phyloP scores from a whole-genome alignment of 2,113 vertebrate genomes.

The Aphyosemion australe region DNA sequence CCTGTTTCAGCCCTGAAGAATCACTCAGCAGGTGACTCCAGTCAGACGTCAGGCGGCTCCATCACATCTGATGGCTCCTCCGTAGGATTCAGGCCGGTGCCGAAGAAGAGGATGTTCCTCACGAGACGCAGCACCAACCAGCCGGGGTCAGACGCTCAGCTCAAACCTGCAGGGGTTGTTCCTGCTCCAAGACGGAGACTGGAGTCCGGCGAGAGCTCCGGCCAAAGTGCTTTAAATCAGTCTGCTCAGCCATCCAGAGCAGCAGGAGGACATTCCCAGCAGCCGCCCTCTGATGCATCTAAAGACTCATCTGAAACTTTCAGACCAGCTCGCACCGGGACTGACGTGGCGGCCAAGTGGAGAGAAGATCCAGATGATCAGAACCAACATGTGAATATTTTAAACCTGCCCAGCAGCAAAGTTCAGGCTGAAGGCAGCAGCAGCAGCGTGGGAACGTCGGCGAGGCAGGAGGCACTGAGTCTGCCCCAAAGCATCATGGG shows the following conservation, averaged over 20 bases:
- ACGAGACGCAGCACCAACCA: constrained; percentile 61
- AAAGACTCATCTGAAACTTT: constrained; percentile 48
- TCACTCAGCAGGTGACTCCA: constrained; percentile 45
- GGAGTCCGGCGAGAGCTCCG: constrained; percentile 83
- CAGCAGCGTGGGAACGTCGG: constrained; percentile 25
- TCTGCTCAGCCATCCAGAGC: constrained; percentile 12
- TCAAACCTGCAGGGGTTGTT: constrained; percentile 35
- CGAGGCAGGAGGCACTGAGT: constrained; percentile 41
- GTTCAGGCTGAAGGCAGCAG: constrained; percentile 26
- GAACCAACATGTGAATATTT: not conserved
- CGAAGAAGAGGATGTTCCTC: constrained; percentile 87
- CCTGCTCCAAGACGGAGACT: constrained; percentile 77
- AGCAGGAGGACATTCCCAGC: constrained; percentile 23
- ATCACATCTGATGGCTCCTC: constrained; percentile 58
- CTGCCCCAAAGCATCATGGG: constrained; percentile 50
- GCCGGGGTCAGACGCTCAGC: constrained; percentile 41
- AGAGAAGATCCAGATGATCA: constrained; percentile 14
- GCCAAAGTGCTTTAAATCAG: constrained; percentile 55
- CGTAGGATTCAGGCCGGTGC: constrained; percentile 79
- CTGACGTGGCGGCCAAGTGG: not conserved
- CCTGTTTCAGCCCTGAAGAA: constrained; percentile 58
- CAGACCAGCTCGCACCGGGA: too few relatives aligned
- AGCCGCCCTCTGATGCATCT: constrained; percentile 10
- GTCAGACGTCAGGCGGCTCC: constrained; percentile 57
- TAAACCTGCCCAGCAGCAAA: not conserved